Conservation (phyloP, 2,888 invertebrate species). For the Ormyrus labotus region DNA sequence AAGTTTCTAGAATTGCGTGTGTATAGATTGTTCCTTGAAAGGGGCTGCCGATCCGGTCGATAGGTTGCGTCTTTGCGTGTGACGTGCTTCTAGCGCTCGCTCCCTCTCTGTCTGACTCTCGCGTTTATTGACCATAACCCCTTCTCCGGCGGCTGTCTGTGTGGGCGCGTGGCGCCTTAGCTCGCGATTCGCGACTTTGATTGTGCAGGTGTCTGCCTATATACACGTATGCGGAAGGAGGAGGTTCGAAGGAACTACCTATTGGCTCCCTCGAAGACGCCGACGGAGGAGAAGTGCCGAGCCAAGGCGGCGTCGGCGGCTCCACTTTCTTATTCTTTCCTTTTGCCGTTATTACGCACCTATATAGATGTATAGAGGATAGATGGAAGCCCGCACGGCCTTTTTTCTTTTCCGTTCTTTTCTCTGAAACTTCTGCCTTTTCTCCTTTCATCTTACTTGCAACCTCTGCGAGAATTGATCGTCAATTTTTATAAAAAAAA, state of each 20-base stretch:
- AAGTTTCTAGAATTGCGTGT: too few relatives aligned
- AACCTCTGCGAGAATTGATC: too few relatives aligned
- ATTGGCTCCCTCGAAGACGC: constrained; percentile 30
- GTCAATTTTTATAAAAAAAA: too few relatives aligned
- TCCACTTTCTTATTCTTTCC: too few relatives aligned
- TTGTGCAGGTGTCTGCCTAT: not conserved
- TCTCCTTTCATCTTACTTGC: too few relatives aligned
- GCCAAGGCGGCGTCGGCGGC: not conserved
- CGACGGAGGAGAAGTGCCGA: not conserved
- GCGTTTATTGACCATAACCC: constrained; percentile 76
- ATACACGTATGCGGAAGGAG: not conserved
- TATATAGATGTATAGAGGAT: too few relatives aligned
- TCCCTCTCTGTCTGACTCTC: constrained; percentile 30
- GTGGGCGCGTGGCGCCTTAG: constrained; percentile 43
- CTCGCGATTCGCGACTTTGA: constrained; percentile 37
- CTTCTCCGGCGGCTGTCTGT: constrained; percentile 55
- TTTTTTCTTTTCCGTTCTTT: too few relatives aligned
- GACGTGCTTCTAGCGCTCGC: constrained; percentile 66
- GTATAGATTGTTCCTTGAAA: constrained; percentile 51
- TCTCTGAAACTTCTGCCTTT: too few relatives aligned
- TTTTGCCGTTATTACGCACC: too few relatives aligned
- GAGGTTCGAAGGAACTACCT: constrained; percentile 11
- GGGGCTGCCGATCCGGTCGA: constrained; percentile 71
- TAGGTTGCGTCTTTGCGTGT: constrained; percentile 69
- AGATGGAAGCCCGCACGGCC: too few relatives aligned